These are phyloP conservation scores for Premnoplex brunnescens DNA, from an alignment of 2,797 vertebrate species.

Conservation along the genomic window DNA sequence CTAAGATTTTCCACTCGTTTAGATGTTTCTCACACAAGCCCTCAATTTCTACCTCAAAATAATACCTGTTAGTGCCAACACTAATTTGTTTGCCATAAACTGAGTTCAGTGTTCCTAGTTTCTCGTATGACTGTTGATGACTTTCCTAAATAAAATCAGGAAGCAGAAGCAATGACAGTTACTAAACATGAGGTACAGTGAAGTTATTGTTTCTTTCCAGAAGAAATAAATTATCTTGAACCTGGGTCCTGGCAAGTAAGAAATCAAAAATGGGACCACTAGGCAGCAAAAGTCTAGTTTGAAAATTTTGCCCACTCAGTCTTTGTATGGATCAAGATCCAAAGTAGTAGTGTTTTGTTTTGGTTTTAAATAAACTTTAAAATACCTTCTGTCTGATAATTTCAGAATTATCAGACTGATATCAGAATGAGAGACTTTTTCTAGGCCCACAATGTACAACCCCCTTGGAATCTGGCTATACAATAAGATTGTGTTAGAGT, in stretches of 20 bases:
- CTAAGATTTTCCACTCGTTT: neutral
- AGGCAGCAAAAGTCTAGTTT: neutral
- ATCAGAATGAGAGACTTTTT: neutral
- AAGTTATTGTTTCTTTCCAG: neutral
- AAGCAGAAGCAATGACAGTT: neutral
- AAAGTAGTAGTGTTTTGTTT: neutral
- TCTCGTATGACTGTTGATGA: neutral
- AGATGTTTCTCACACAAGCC: neutral
- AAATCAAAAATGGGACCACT: neutral
- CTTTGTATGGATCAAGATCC: neutral
- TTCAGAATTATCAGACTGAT: neutral
- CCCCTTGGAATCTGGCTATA: neutral
- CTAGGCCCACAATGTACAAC: neutral
- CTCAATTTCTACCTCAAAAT: neutral
- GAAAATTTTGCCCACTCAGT: neutral
- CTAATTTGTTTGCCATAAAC: neutral
- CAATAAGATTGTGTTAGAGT: neutral
- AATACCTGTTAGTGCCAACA: neutral
- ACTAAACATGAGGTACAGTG: neutral
- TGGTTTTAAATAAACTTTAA: neutral
- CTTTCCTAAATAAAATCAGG: conserved; percentile 17
- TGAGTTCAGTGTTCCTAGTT: neutral
- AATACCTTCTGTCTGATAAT: neutral
- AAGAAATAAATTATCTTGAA: neutral
- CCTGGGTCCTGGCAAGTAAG: neutral